Evolutionary conservation across 1,140 invertebrate species (phyloP).

Genomic region (Acromyrmex heyeri): DNA sequence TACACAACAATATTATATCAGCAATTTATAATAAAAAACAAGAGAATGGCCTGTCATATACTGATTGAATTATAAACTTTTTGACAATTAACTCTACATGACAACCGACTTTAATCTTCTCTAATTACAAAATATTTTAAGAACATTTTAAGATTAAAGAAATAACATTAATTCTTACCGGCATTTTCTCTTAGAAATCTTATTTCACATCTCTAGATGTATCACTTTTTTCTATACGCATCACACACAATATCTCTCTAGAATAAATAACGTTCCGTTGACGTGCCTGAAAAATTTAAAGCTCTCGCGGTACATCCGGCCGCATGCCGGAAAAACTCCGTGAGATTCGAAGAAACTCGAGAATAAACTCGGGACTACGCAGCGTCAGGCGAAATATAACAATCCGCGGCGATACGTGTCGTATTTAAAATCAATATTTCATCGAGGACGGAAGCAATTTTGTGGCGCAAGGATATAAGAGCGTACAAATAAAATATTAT

Average conservation of each 20-base stretch:
- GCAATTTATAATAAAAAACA: no score
- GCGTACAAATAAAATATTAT: conserved; percentile 61
- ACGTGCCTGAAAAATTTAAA: not conserved
- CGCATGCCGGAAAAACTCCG: not conserved
- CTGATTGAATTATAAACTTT: no score
- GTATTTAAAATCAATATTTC: conserved; percentile 65
- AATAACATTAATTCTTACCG: not conserved
- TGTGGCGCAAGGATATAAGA: conserved; percentile 45
- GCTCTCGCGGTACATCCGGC: not conserved
- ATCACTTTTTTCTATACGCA: not conserved
- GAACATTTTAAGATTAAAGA: not conserved
- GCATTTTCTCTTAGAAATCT: not conserved
- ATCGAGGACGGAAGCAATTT: conserved; percentile 55
- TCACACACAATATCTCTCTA: not conserved
- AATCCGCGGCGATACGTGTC: conserved; percentile 48
- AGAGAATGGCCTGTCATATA: no score
- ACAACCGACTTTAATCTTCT: no score
- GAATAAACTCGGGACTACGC: conserved; percentile 6
- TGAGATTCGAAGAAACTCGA: not conserved
- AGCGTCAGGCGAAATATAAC: conserved; percentile 38
- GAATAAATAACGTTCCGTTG: not conserved
- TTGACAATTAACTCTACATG: no score
- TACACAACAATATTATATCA: no score
- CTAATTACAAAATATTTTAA: not conserved
- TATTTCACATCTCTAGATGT: not conserved